phyloP scores from a whole-genome alignment of 2,113 vertebrate species.

The Orthonyx spaldingii region DNA sequence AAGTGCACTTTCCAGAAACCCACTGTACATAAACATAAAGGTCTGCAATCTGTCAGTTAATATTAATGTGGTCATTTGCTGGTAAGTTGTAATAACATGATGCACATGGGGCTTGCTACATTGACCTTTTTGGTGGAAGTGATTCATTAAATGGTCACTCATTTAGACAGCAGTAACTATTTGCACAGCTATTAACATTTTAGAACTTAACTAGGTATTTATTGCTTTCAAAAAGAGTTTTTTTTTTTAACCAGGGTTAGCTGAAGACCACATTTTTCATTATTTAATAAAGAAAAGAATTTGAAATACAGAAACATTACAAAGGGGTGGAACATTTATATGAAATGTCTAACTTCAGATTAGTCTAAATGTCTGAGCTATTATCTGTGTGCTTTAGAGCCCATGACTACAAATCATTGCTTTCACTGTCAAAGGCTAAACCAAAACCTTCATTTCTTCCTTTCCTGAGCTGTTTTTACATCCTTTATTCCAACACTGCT shows the following conservation, averaged over 20 bases:
- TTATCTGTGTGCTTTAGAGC: background rate
- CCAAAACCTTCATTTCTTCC: background rate
- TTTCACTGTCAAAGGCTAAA: background rate
- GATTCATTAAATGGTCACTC: conserved; percentile 73
- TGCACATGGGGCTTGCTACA: conserved; percentile 63
- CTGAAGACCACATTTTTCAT: conserved; percentile 22
- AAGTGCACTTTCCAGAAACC: conserved; percentile 65
- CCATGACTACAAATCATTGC: background rate
- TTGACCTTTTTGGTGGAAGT: conserved; percentile 65
- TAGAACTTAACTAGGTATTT: conserved; percentile 64
- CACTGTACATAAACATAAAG: conserved; percentile 73
- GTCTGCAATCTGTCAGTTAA: conserved; percentile 74
- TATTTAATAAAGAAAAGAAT: background rate
- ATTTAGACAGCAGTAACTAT: conserved; percentile 65
- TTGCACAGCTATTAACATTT: conserved; percentile 71
- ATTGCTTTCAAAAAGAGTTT: conserved; percentile 54
- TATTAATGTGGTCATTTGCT: conserved; percentile 73
- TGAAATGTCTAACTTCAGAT: background rate
- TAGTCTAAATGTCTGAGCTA: background rate
- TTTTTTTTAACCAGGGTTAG: conserved; percentile 21
- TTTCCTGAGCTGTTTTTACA: background rate
- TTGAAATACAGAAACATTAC: background rate
- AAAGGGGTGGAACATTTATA: background rate
- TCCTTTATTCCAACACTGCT: background rate
- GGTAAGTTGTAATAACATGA: conserved; percentile 72